Conservation (phyloP, 2,888 invertebrate species). For the Gastrophysa polygoni region DNA sequence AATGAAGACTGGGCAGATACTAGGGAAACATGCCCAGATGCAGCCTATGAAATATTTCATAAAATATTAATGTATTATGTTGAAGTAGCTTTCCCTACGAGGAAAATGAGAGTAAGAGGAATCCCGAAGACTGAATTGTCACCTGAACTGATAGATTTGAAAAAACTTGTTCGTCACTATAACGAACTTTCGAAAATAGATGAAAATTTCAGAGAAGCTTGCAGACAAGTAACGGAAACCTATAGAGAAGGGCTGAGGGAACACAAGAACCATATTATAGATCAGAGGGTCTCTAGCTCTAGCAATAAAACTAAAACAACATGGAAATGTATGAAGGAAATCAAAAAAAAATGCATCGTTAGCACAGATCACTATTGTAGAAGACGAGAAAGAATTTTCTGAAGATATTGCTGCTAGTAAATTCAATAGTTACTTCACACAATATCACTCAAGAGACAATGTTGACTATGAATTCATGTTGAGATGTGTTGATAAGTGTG, state of each 20-base stretch:
- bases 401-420: too few species aligned
- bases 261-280: neutral
- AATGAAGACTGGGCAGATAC: slow-evolving; percentile 3
- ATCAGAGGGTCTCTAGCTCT: neutral
- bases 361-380: neutral
- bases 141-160: neutral
- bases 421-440: neutral
- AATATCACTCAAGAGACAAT: neutral
- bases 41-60: slow-evolving; percentile 2
- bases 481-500: neutral
- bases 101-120: neutral
- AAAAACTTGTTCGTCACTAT: neutral
- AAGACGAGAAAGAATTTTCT: too few species aligned
- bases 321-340: slow-evolving; percentile 3
- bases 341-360: neutral
- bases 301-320: neutral
- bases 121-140: neutral
- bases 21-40: neutral
- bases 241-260: neutral
- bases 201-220: neutral
- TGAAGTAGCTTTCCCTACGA: neutral
- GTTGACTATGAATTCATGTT: neutral
- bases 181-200: neutral
- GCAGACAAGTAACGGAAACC: neutral
- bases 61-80: neutral